phyloP scores from a whole-genome alignment of 2,888 invertebrate species.

The Cyaniris semiargus region DNA sequence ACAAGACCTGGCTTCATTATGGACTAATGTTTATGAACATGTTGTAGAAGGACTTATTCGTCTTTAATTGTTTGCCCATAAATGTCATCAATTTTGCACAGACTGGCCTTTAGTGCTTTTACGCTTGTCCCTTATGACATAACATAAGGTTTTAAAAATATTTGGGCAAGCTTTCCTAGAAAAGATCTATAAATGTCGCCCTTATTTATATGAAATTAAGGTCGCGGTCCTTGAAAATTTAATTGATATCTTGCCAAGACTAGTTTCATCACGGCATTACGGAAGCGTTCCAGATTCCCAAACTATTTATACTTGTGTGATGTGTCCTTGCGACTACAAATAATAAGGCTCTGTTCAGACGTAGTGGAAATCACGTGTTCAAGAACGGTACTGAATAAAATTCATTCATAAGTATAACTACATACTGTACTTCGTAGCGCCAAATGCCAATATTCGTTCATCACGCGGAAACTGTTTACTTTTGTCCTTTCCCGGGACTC shows the following conservation, averaged over 20 bases:
- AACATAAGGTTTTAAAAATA: not conserved
- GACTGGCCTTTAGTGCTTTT: no score
- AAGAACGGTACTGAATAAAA: not conserved
- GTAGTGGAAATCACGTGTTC: not conserved
- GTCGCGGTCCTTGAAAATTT: conserved; percentile 15
- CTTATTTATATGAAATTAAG: conserved; percentile 8
- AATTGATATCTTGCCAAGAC: conserved; percentile 21
- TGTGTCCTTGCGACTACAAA: conserved; percentile 14
- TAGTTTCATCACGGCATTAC: conserved; percentile 13
- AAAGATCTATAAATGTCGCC: conserved; percentile 8
- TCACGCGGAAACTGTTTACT: no score
- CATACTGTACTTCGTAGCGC: no score
- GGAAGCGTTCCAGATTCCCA: conserved; percentile 22
- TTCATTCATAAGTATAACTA: no score
- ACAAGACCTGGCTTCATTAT: no score
- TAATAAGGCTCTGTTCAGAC: not conserved
- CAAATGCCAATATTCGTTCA: no score
- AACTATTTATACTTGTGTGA: not conserved
- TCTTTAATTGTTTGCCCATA: no score
- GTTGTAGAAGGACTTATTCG: no score
- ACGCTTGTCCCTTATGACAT: not conserved
- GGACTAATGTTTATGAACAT: no score
- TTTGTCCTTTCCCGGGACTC: no score
- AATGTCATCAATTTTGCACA: no score
- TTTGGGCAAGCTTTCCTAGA: not conserved